Evolutionary conservation across 2,113 vertebrate genomes (phyloP).

Genomic region (Struthio camelus): DNA sequence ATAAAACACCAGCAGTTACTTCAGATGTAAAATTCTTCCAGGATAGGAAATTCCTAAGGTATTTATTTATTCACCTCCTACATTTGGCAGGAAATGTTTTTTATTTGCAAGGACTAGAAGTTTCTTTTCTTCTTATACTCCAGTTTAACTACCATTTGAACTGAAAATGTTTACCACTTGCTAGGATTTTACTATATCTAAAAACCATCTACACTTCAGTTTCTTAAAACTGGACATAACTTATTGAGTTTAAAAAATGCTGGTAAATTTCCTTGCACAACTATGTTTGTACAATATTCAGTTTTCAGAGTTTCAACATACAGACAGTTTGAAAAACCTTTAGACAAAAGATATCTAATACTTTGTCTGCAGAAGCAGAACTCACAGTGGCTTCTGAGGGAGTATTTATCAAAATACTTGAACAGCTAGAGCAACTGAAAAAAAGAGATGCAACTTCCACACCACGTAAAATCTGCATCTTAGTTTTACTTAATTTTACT

Average conservation of each 20-base stretch:
- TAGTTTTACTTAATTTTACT: neutral
- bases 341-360: neutral
- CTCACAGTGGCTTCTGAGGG: too few relatives aligned
- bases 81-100: neutral
- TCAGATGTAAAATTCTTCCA: neutral
- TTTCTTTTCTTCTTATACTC: neutral
- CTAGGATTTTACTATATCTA: neutral
- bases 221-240: neutral
- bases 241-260: neutral
- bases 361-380: neutral
- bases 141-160: neutral
- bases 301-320: neutral
- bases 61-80: neutral
- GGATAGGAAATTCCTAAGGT: neutral
- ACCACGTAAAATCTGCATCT: neutral
- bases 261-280: neutral
- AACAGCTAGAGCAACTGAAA: neutral
- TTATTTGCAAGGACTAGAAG: neutral
- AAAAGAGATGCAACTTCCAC: neutral
- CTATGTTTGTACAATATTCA: accelerated
- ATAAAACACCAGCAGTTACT: neutral
- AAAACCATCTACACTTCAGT: neutral
- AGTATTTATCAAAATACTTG: neutral
- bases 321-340: neutral
- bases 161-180: neutral